Evolutionary conservation across 1,140 invertebrate genomes (phyloP).

Genomic region (Heliothis virescens): DNA sequence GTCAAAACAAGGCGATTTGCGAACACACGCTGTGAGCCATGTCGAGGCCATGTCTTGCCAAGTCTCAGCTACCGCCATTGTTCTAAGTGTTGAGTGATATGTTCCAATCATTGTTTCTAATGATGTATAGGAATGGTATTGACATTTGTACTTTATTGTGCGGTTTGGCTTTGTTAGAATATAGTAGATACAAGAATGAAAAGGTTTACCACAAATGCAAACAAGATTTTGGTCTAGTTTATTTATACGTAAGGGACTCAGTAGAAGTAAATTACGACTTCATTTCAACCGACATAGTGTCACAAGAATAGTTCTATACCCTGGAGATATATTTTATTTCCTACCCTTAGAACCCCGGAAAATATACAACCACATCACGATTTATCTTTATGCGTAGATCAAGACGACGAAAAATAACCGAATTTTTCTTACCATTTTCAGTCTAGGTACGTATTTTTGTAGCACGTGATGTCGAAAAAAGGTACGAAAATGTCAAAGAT

Average conservation of each 20-base stretch:
- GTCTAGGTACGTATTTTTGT: constrained; percentile 36
- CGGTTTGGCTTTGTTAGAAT: not conserved
- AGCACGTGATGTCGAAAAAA: constrained; percentile 22
- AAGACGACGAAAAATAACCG: constrained; percentile 22
- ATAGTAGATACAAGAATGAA: not conserved
- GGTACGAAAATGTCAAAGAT: constrained; percentile 20
- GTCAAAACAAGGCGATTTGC: constrained; percentile 43
- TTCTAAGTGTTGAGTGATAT: constrained; percentile 25
- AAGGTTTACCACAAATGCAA: no score
- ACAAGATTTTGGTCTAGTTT: no score
- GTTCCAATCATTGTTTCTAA: constrained; percentile 21
- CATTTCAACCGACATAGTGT: not conserved
- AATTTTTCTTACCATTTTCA: constrained; percentile 25
- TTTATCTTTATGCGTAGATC: constrained; percentile 38
- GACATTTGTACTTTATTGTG: constrained; percentile 5
- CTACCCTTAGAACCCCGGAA: constrained; percentile 11
- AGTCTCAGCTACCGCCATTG: constrained; percentile 5
- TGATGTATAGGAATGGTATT: constrained; percentile 21
- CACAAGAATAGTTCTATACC: not conserved
- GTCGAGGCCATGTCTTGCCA: not conserved
- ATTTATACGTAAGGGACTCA: no score
- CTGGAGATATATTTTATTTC: constrained; percentile 24
- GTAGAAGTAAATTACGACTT: not conserved
- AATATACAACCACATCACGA: constrained; percentile 44
- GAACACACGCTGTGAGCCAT: constrained; percentile 16